Evolutionary conservation across 30 jellyfish, hydroid and myxozoan genomes (phyloP).

Genomic region (Cassiopea xamachana): DNA sequence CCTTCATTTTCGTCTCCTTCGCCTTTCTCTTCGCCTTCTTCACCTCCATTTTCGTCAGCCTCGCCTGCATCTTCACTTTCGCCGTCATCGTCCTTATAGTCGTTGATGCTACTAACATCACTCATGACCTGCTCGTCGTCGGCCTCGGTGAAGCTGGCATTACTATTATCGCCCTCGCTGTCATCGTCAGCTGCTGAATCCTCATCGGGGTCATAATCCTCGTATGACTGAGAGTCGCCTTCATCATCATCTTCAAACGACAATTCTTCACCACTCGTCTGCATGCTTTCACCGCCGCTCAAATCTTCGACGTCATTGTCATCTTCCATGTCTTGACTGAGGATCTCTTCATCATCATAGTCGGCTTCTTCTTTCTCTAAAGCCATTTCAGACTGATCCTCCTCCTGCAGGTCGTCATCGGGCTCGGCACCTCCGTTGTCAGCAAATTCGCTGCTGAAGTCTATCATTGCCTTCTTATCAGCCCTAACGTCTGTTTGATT

Average conservation of each 20-base stretch:
- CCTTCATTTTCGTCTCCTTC: not conserved
- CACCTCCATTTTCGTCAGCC: constrained; percentile 13
- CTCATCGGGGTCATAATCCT: constrained; percentile 69
- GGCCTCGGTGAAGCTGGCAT: constrained; percentile 63
- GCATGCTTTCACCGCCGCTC: constrained; percentile 42
- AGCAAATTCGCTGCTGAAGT: constrained; percentile 63
- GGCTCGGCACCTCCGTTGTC: constrained; percentile 40
- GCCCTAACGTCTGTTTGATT: constrained; percentile 59
- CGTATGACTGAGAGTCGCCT: constrained; percentile 20
- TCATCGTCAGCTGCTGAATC: constrained; percentile 72
- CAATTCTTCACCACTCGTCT: constrained; percentile 55
- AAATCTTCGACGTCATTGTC: constrained; percentile 68
- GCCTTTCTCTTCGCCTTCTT: constrained; percentile 13
- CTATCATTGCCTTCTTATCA: constrained; percentile 66
- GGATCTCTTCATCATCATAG: constrained; percentile 66
- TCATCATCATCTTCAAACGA: constrained; percentile 65
- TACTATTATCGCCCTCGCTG: constrained; percentile 43
- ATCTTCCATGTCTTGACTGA: constrained; percentile 45
- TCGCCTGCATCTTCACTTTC: constrained; percentile 15
- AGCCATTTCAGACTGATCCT: constrained; percentile 74
- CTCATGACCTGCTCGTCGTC: constrained; percentile 72
- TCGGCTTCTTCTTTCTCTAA: constrained; percentile 76
- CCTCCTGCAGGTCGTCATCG: constrained; percentile 67
- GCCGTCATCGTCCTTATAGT: constrained; percentile 49
- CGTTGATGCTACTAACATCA: constrained; percentile 72